Evolutionary conservation across 30 jellyfish, hydroid and myxozoan genomes (phyloP).

Genomic region (Mastigias papua): DNA sequence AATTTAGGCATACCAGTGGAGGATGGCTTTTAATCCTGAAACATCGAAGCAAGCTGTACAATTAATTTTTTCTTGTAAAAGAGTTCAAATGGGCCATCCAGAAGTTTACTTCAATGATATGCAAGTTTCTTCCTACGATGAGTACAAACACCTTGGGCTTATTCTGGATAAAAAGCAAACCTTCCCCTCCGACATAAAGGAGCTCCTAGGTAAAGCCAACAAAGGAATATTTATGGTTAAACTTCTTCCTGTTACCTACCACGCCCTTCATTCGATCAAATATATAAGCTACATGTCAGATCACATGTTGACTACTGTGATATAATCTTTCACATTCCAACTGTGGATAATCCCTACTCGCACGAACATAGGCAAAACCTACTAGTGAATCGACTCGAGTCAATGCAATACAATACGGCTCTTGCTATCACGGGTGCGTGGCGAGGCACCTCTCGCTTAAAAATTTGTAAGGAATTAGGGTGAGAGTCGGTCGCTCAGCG

Average conservation of each 20-base stretch:
- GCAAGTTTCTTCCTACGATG: too few species aligned
- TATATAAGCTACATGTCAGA: constrained; percentile 32
- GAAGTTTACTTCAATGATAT: too few species aligned
- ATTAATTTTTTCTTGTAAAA: too few species aligned
- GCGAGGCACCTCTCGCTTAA: constrained; percentile 51
- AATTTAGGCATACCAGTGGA: too few species aligned
- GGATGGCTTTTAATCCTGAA: too few species aligned
- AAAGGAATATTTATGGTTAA: constrained; percentile 45
- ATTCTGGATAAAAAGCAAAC: too few species aligned
- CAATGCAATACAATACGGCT: constrained; percentile 51
- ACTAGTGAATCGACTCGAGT: constrained; percentile 5
- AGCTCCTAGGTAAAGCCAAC: constrained; percentile 20
- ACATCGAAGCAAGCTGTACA: too few species aligned
- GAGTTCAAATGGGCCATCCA: too few species aligned
- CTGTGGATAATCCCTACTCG: constrained; percentile 32
- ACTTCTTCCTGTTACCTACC: constrained; percentile 49
- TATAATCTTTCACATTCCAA: constrained; percentile 40
- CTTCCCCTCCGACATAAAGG: too few species aligned
- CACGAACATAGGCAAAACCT: constrained; percentile 18
- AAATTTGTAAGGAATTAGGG: constrained; percentile 43
- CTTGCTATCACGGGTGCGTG: constrained; percentile 62
- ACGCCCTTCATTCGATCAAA: constrained; percentile 41
- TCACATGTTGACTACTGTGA: constrained; percentile 25
- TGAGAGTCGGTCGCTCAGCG: constrained; percentile 64
- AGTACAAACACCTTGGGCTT: too few species aligned